Base-by-base conservation (phyloP, 2,797 vertebrate species). In the Spheniscus humboldti region DNA sequence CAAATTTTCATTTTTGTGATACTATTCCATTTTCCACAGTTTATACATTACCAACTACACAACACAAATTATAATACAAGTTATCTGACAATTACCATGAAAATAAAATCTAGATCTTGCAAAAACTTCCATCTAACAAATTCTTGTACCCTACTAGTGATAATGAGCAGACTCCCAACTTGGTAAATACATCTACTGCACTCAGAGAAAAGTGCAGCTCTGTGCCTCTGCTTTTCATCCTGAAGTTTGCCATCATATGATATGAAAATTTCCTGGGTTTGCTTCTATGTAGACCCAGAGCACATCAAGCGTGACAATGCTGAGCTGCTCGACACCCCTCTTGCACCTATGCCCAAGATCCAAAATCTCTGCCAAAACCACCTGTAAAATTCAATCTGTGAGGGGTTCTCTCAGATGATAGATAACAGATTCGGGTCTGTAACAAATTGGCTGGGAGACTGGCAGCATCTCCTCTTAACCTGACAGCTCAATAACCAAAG, bases 351-450 rank as follows among this genome's bases (percentile, higher is more conserved):
- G 67, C 5, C 24, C 45, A 53, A 48, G 37, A 43, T 14, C 7
- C 30, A 47, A 85, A 84, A 39, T 23, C 28, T 71, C 57, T 48
- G 53, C 52, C 77, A 63, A 77, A 88, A 56, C 3, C 53, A 78
- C 62, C 48, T 28, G 18, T 43, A 67, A 74, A 89, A 69, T 48
- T 68, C n/a, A 20, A 0, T 3, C 3, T 0, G 0, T 10, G 10
- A 85, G 14, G 7, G 12, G 18, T 39, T 82, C 60, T 78, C 64
- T 60, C 50, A 57, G 41, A 37, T 9, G 9, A 77, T n/a, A 33
- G 1, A 1, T 8, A 71, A 57, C 24, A 74, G 41, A 52, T 52
- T 39, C 4, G 5, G 35, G 57, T 90, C 57, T 11, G 35, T 7
- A 50, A 77, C 35, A 57, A 69, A 39, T 0, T 10, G 23, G 17